Percentiles rank a stretch among this genome's conserved stretches.
Evolutionary conservation across 2,797 vertebrate genomes (phyloP).

Genomic region (Leuciscus waleckii): DNA sequence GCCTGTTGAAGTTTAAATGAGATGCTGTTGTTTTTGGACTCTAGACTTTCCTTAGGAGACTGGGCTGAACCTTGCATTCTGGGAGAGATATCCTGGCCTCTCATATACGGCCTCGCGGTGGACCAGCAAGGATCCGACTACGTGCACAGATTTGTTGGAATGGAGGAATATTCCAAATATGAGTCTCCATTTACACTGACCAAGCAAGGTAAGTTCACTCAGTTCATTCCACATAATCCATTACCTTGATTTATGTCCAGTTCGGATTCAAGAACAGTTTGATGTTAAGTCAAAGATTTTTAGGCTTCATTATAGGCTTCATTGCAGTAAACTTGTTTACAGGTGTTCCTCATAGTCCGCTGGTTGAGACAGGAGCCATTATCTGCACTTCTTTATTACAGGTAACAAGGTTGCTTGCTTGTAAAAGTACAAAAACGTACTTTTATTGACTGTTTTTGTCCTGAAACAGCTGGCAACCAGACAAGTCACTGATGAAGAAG

Average conservation of each 20-base stretch:
- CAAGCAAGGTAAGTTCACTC: slow-evolving; percentile 67
- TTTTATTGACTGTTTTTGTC: slow-evolving; percentile 43
- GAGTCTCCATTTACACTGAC: slow-evolving; percentile 72
- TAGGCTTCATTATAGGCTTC: neutral
- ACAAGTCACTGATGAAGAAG: slow-evolving; percentile 71
- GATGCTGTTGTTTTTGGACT: slow-evolving; percentile 13
- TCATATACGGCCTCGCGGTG: slow-evolving; percentile 72
- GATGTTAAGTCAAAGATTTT: neutral
- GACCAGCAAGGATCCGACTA: slow-evolving; percentile 72
- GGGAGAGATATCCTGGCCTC: slow-evolving; percentile 71
- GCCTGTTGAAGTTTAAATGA: neutral
- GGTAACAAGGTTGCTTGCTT: slow-evolving; percentile 56
- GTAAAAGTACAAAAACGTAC: neutral
- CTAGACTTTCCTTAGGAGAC: slow-evolving; percentile 75
- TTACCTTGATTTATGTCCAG: slow-evolving; percentile 5
- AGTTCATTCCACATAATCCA: neutral
- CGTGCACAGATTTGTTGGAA: slow-evolving; percentile 74
- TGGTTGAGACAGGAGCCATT: slow-evolving; percentile 73
- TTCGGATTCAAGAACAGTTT: neutral
- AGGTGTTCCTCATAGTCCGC: slow-evolving; percentile 76
- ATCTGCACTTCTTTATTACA: slow-evolving; percentile 72
- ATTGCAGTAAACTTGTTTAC: neutral
- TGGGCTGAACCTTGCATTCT: slow-evolving; percentile 68
- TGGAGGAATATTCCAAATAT: slow-evolving; percentile 72
- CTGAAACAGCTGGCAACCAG: slow-evolving; percentile 66